Evolutionary conservation across 2,888 invertebrate genomes (phyloP), one percentile per base, ranked within the genome.

Genomic region (Creontiades dilutus): DNA sequence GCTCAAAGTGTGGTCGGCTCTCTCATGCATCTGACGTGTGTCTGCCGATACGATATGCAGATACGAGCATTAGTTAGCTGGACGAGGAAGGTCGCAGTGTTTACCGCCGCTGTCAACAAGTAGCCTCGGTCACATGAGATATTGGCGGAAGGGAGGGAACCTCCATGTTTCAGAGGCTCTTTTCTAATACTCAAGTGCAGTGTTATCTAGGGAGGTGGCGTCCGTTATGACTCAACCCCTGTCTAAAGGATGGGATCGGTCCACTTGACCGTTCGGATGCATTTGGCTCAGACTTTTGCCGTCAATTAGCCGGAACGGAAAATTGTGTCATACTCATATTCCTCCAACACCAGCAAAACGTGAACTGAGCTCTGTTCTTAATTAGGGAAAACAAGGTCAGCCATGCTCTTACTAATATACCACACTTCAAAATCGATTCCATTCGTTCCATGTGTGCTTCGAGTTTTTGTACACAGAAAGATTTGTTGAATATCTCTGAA

Each of bases 241-340:
- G 61, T 16, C 52, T n/a, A n/a, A n/a, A 61, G 19, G 61, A 61
- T 61, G 19, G 61, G 61, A 61, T 61, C 61, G 61, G 19, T 61
- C 61, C 61, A 61, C 61, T 61, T 61, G 61, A 61, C 61, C 61
- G n/a, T 61, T 61, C 61, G 61, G n/a, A 61, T 61, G 61, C 61
- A 61, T 61, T 61, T 61, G 61, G 19, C 61, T 61, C 61, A n/a
- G 61, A n/a, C 61, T n/a, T n/a, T 37, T 37, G 37, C 37, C 37
- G 37, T 37, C 37, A 37, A 37, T 37, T 37, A 37, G 37, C 2
- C 37, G 7, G 37, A 37, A 37, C 61, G 16, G 61, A 61, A 61
- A 61, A 61, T n/a, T 61, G 61, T n/a, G n/a, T 61, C 19, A 61
- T n/a, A 11, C 61, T 61, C 19, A 61, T n/a, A 37, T 61, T n/a